A percentile compares a stretch with the other conserved stretches of the same genome.
phyloP scores from a whole-genome alignment of 2,113 vertebrate genomes.

The Cebidichthys violaceus region DNA sequence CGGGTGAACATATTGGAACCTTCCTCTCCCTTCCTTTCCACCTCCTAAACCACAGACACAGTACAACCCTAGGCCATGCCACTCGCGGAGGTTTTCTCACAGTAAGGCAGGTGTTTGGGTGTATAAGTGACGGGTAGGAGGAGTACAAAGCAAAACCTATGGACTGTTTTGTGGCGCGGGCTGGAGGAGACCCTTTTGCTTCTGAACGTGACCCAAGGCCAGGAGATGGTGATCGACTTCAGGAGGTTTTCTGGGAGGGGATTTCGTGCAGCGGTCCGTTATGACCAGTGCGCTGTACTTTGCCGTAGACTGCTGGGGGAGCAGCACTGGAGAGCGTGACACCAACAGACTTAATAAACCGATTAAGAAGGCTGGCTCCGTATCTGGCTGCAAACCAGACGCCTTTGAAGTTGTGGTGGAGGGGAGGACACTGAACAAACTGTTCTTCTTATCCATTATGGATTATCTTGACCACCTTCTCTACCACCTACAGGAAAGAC shows the following conservation, averaged over 20 bases:
- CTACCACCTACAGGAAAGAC: not conserved
- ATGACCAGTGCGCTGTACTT: not conserved
- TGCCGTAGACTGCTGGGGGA: not conserved
- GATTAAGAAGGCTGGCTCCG: not conserved
- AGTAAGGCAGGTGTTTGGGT: no score
- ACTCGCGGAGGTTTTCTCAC: no score
- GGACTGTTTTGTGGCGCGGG: not conserved
- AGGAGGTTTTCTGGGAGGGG: not conserved
- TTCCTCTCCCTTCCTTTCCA: not conserved
- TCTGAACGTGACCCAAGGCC: no score
- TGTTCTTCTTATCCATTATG: constrained; percentile 3
- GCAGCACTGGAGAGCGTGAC: not conserved
- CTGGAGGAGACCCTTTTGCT: no score
- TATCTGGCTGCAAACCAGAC: not conserved
- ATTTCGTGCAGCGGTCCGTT: not conserved
- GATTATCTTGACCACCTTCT: not conserved
- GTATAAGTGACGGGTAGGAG: no score
- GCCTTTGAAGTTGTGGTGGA: not conserved
- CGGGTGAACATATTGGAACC: no score
- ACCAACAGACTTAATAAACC: not conserved
- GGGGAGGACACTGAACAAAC: constrained; percentile 12
- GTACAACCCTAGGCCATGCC: no score
- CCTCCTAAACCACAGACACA: not conserved
- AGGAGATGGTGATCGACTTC: not conserved
- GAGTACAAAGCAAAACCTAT: not conserved